Evolutionary conservation across 2,888 invertebrate species (phyloP).

Genomic region (Spisula solida): DNA sequence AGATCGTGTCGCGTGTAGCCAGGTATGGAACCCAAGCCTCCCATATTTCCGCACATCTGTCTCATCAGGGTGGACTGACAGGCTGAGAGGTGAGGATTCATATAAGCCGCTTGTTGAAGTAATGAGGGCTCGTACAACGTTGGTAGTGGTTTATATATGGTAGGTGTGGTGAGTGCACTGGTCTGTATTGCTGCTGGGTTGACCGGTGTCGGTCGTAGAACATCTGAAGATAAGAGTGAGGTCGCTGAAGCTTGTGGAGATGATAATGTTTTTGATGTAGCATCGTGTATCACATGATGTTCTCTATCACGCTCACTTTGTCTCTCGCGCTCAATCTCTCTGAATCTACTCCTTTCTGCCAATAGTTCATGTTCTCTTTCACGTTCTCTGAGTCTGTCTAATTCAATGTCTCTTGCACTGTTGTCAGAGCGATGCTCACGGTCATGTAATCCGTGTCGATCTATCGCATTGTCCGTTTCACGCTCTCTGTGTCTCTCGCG

Average conservation of each 20-base stretch:
- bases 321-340: constrained; percentile 56
- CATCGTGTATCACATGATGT: constrained; percentile 41
- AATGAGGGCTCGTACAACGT: constrained; percentile 77
- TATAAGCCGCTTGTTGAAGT: constrained; percentile 69
- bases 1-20: constrained; percentile 67
- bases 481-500: constrained; percentile 25
- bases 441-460: constrained; percentile 19
- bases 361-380: constrained; percentile 43
- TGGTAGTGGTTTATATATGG: constrained; percentile 76
- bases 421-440: constrained; percentile 18
- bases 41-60: constrained; percentile 64
- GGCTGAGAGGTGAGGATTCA: constrained; percentile 64
- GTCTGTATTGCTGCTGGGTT: constrained; percentile 78
- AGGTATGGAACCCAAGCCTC: constrained; percentile 52
- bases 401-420: constrained; percentile 38
- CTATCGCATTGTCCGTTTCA: constrained; percentile 33
- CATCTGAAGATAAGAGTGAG: constrained; percentile 48
- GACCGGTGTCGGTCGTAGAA: constrained; percentile 78
- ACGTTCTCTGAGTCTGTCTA: constrained; percentile 38
- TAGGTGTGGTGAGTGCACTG: constrained; percentile 74
- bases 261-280: constrained; percentile 62
- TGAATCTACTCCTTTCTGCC: constrained; percentile 50
- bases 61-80: constrained; percentile 69
- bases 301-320: constrained; percentile 52
- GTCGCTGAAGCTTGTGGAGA: constrained; percentile 51